Base-by-base conservation (phyloP, 2,888 invertebrate species). In the Caenorhabditis sinica region DNA sequence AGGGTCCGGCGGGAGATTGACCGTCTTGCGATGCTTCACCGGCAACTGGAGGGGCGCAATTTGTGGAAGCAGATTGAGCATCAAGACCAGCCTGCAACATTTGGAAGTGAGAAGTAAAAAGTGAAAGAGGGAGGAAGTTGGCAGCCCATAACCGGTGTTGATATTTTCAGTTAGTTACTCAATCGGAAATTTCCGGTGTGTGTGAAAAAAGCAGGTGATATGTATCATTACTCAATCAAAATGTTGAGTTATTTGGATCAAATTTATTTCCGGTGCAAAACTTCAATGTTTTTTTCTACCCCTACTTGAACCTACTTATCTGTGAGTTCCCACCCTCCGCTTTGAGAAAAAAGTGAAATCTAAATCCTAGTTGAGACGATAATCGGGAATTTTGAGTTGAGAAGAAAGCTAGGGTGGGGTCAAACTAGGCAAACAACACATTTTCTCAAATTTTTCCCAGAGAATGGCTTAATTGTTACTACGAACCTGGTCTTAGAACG, bases 11-110 rank as follows among this genome's bases (percentile, higher is more conserved):
- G 4, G 88, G 88, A 1, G 85, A 85, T 28, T 87, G 87, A 11
- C 88, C 88, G 49, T 88, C 88, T 69, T 82, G 83, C 0, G 83
- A 72, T 13, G 86, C 86, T 63, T 87, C 86, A 17, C 85, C 86
- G 25, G 61, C 81, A 0, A 76, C 58, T 25, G 83, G 73, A 11
- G 83, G 79, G 20, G 80, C 63, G 30, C 75, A 82, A 1, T 36
- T 61, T 20, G 73, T 53, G 0, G 79, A 79, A 1, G 58, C 74
- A 6, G 83, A 74, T 25, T 77, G 82, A 30, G 69, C 43, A 61
- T 83, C 79, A 49, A 79, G 36, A 2, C 45, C 61, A n/a, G 74
- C 73, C 83, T 83, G 79, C 1, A 83, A 83, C 28, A 40, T 40
- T 40, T 40, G 6, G 40, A 40, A 11, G 6, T 40, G 40, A 43